Percentiles rank a stretch among this genome's conserved stretches.
Conservation (phyloP, 2,113 vertebrate genomes). For the Chloroceryle aenea region DNA sequence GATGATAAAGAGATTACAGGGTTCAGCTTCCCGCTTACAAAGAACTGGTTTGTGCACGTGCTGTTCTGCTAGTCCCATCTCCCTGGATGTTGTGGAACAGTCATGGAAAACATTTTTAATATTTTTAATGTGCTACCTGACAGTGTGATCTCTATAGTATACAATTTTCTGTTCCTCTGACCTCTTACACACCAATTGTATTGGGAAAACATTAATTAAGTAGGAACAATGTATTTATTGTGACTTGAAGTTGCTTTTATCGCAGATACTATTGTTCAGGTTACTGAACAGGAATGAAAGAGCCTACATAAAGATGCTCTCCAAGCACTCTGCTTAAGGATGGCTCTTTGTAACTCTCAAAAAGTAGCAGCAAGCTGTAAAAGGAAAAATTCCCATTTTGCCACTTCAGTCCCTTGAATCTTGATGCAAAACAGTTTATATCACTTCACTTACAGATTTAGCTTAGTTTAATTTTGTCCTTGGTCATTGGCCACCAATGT, state of each 20-base stretch:
- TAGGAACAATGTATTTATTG: constrained; percentile 5
- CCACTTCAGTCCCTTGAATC: background rate
- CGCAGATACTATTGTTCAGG: background rate
- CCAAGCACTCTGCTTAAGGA: background rate
- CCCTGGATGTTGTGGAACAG: constrained; percentile 21
- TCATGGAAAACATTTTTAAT: constrained; percentile 28
- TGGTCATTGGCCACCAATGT: background rate
- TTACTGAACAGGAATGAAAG: background rate
- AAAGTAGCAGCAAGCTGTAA: background rate
- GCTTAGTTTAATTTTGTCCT: constrained; percentile 4
- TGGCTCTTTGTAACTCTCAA: background rate
- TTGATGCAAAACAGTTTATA: background rate
- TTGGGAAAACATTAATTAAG: constrained; percentile 43
- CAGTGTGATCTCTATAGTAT: background rate
- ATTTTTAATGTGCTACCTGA: constrained; percentile 38
- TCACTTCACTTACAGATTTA: background rate
- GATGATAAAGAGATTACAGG: constrained; percentile 73
- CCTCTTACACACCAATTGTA: background rate
- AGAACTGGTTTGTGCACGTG: background rate
- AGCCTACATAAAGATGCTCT: background rate
- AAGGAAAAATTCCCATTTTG: background rate
- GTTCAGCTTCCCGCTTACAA: constrained; percentile 46
- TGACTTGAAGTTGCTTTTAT: constrained; percentile 34
- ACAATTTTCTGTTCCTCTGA: constrained; percentile 16
- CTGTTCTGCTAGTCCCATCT: constrained; percentile 17